Evolutionary conservation across 2,888 invertebrate genomes (phyloP).

Genomic region (Drosophila recens): DNA sequence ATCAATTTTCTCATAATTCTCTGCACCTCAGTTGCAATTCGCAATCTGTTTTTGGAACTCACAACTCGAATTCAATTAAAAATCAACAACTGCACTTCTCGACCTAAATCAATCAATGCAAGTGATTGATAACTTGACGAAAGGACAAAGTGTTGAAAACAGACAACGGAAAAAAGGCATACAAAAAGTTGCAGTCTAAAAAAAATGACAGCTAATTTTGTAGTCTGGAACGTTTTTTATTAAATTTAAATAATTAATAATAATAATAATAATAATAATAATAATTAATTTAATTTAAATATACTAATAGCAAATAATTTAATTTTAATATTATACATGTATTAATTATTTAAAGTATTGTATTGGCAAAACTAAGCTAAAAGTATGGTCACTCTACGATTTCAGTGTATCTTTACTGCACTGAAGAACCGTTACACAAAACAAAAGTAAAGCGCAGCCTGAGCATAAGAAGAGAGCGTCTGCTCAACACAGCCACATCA

Average conservation of each 20-base stretch:
- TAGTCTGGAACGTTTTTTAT: no score
- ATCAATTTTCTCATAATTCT: constrained; percentile 43
- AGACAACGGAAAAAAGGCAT: no score
- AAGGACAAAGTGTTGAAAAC: neutral
- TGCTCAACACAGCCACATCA: neutral
- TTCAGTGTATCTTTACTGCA: neutral
- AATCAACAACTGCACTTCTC: constrained; percentile 34
- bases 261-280: no score
- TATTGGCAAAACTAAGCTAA: neutral
- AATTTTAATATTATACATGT: no score
- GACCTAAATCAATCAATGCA: constrained; percentile 48
- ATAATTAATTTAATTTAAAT: no score
- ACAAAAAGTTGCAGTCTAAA: no score
- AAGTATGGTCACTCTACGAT: neutral
- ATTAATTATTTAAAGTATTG: no score
- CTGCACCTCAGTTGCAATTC: constrained; percentile 30
- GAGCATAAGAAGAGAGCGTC: neutral
- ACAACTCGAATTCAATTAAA: constrained; percentile 67
- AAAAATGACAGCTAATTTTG: no score
- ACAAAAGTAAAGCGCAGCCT: constrained; percentile 8
- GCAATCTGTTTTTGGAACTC: constrained; percentile 20
- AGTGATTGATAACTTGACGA: constrained; percentile 21
- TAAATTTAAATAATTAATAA: no score
- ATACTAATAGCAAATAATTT: no score
- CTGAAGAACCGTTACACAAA: neutral